Conservation (phyloP, 2,888 invertebrate genomes). For the Diaprepes abbreviatus region DNA sequence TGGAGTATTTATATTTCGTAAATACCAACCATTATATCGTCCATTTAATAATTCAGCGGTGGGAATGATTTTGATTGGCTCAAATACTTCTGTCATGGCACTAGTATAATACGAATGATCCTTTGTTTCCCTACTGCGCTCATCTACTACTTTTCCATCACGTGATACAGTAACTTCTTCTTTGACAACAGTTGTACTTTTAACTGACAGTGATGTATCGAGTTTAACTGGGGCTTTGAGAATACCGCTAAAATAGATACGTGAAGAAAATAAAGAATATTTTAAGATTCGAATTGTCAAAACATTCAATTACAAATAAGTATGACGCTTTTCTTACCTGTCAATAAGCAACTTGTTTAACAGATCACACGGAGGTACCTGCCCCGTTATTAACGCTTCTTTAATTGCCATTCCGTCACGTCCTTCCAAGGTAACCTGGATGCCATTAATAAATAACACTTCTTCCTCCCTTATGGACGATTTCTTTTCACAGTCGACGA, state of each 20-base stretch:
- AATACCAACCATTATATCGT: slow-evolving; percentile 60
- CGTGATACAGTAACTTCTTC: slow-evolving; percentile 79
- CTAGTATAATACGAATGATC: slow-evolving; percentile 80
- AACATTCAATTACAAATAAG: no score
- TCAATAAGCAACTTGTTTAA: slow-evolving; percentile 78
- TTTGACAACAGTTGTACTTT: slow-evolving; percentile 78
- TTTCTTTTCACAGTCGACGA: slow-evolving; percentile 81
- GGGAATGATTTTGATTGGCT: slow-evolving; percentile 70
- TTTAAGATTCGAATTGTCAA: no score
- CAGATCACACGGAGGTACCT: slow-evolving; percentile 80
- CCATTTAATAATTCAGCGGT: slow-evolving; percentile 63
- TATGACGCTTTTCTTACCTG: no score
- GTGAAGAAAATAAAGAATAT: slow-evolving; percentile 7
- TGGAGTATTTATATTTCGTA: background rate
- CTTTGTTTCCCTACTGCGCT: slow-evolving; percentile 77
- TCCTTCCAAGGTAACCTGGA: slow-evolving; percentile 62
- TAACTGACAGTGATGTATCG: slow-evolving; percentile 79
- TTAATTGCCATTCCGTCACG: slow-evolving; percentile 78
- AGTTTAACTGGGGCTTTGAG: slow-evolving; percentile 78
- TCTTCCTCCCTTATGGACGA: slow-evolving; percentile 81
- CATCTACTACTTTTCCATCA: slow-evolving; percentile 78
- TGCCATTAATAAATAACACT: slow-evolving; percentile 78
- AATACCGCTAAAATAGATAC: slow-evolving; percentile 70
- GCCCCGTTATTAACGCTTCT: slow-evolving; percentile 77
- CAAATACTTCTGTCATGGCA: slow-evolving; percentile 77